Evolutionary conservation across 2,113 vertebrate species (phyloP).

Genomic region (Zapornia atra): DNA sequence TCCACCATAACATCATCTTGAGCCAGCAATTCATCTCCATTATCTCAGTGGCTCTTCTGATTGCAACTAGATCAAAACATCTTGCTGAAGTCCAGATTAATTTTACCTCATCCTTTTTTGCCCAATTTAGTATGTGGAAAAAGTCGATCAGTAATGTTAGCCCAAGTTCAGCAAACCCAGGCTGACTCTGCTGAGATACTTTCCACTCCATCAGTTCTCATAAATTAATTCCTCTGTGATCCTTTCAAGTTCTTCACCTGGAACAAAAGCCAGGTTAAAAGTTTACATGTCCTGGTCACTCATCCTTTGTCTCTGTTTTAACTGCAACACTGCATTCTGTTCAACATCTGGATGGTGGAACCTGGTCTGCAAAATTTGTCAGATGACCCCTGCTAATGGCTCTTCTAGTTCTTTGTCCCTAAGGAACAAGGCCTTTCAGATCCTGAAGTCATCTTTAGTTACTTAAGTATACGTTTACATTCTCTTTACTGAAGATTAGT

Average conservation of each 20-base stretch:
- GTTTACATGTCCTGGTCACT: constrained; percentile 19
- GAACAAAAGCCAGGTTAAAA: constrained; percentile 58
- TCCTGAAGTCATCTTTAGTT: neutral
- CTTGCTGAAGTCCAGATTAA: constrained; percentile 61
- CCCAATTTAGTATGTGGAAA: constrained; percentile 25
- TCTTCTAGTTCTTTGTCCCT: neutral
- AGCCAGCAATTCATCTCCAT: constrained; percentile 61
- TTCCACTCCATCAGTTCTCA: constrained; percentile 56
- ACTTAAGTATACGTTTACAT: neutral
- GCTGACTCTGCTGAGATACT: neutral
- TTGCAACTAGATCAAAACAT: constrained; percentile 57
- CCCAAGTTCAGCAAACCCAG: neutral
- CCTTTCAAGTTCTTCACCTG: constrained; percentile 50
- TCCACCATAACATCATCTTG: neutral
- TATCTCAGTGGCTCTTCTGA: constrained; percentile 42
- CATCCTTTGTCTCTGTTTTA: neutral
- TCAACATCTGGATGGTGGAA: neutral
- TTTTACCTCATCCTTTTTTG: constrained; percentile 42
- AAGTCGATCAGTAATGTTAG: neutral
- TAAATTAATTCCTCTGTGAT: constrained; percentile 57
- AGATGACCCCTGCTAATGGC: neutral
- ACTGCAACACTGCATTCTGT: neutral
- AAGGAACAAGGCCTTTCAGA: neutral
- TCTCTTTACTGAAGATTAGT: neutral
- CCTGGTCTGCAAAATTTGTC: neutral